phyloP scores from a whole-genome alignment of 2,113 vertebrate species.

The Cottus gobio region DNA sequence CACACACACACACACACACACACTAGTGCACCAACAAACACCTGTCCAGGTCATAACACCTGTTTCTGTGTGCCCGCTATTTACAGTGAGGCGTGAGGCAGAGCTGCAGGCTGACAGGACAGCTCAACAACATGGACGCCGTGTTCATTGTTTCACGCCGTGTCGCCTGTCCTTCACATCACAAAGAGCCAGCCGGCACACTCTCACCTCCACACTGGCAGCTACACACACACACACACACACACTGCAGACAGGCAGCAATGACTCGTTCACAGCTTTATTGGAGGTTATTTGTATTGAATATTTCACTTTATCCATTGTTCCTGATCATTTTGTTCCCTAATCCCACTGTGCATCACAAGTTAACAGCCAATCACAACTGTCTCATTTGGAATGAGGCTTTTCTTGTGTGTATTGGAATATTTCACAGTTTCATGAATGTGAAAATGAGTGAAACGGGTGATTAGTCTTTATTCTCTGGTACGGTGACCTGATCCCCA shows the following conservation, averaged over 20 bases:
- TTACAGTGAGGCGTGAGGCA: constrained; percentile 32
- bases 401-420: too few species aligned
- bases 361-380: too few species aligned
- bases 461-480: not conserved
- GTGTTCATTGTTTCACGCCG: constrained; percentile 47
- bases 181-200: constrained; percentile 28
- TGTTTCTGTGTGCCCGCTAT: constrained; percentile 48
- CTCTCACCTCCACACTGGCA: not conserved
- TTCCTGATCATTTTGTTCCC: not conserved
- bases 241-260: not conserved
- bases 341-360: too few species aligned
- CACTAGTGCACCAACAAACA: not conserved
- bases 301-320: not conserved
- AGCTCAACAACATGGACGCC: constrained; percentile 19
- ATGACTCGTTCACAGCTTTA: not conserved
- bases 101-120: constrained; percentile 39
- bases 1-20: not conserved
- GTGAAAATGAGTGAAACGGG: not conserved
- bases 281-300: not conserved
- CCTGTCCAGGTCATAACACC: constrained; percentile 57
- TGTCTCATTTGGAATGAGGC: too few species aligned
- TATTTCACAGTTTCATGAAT: too few species aligned
- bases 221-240: not conserved
- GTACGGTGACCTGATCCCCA: too few species aligned
- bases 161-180: constrained; percentile 59